Conservation (phyloP, 2,797 vertebrate species). For the Melanogrammus aeglefinus region DNA sequence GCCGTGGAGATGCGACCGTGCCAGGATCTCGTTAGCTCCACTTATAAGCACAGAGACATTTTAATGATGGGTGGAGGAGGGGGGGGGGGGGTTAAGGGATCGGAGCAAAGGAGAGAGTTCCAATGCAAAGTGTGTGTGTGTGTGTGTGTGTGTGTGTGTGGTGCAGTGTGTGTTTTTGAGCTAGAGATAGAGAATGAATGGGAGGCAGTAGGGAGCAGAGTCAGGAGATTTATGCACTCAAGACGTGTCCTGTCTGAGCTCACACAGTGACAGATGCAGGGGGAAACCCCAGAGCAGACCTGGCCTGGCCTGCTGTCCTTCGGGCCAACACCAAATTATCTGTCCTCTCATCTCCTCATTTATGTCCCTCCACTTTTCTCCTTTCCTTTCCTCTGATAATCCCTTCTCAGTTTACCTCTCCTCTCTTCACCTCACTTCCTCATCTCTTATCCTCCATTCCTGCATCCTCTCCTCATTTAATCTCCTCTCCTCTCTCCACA, state of each 20-base stretch:
- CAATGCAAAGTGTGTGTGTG: background rate
- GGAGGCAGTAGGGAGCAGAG: slow-evolving; percentile 23
- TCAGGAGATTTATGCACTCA: slow-evolving; percentile 58
- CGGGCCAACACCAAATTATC: background rate
- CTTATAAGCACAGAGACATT: slow-evolving; percentile 59
- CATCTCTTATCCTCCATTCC: background rate
- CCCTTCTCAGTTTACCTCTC: background rate
- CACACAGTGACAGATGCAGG: slow-evolving; percentile 51
- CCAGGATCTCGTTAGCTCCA: slow-evolving; percentile 60
- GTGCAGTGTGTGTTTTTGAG: background rate
- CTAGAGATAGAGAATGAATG: slow-evolving; percentile 16
- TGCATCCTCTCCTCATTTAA: background rate
- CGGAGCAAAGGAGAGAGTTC: background rate
- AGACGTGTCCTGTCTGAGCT: slow-evolving; percentile 66
- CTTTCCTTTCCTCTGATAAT: slow-evolving; percentile 9
- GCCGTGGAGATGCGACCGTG: slow-evolving; percentile 34
- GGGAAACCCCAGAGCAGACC: slow-evolving; percentile 43
- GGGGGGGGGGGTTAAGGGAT: slow-evolving; percentile 22
- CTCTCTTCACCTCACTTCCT: background rate
- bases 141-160: background rate
- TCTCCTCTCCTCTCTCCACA: background rate
- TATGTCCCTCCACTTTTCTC: background rate
- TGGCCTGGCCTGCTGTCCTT: slow-evolving; percentile 20
- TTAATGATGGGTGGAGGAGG: slow-evolving; percentile 34
- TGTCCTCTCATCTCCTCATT: background rate